phyloP scores from a whole-genome alignment of 2,797 vertebrate species.

The Malurus splendens region DNA sequence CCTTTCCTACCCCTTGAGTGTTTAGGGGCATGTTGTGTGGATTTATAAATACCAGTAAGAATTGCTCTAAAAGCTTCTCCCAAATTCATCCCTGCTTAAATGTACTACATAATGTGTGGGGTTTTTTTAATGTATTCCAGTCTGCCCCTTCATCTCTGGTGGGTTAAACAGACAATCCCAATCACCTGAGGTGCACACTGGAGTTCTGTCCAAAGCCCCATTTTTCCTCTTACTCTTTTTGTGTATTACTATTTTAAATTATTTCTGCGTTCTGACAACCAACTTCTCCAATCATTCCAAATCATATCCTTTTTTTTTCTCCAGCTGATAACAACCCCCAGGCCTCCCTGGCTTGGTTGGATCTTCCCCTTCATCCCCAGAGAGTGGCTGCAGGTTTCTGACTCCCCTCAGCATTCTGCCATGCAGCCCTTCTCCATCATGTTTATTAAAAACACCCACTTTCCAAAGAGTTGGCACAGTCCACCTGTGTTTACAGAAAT shows the following conservation, averaged over 20 bases:
- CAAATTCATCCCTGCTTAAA: neutral
- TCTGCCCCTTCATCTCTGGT: neutral
- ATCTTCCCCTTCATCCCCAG: neutral
- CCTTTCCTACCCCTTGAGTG: neutral
- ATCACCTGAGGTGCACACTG: neutral
- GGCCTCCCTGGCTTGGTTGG: neutral
- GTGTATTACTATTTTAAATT: neutral
- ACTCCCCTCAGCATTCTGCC: neutral
- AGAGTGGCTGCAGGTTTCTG: neutral
- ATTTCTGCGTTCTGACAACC: neutral
- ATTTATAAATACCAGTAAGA: neutral
- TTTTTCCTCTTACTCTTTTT: neutral
- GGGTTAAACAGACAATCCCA: neutral
- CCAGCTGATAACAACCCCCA: neutral
- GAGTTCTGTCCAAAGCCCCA: neutral
- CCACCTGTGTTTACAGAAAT: constrained; percentile 27
- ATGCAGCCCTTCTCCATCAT: neutral
- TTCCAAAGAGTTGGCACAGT: neutral
- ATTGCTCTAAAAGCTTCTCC: neutral
- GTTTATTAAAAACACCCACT: constrained; percentile 20
- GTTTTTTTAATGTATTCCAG: fast-evolving
- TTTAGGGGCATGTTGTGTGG: neutral
- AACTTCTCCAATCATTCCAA: neutral
- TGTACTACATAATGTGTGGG: fast-evolving
- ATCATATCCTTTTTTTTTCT: neutral